Percentiles rank a stretch among this genome's conserved stretches.
Evolutionary conservation across 2,113 vertebrate genomes (phyloP).

Genomic region (Tupaia chinensis): DNA sequence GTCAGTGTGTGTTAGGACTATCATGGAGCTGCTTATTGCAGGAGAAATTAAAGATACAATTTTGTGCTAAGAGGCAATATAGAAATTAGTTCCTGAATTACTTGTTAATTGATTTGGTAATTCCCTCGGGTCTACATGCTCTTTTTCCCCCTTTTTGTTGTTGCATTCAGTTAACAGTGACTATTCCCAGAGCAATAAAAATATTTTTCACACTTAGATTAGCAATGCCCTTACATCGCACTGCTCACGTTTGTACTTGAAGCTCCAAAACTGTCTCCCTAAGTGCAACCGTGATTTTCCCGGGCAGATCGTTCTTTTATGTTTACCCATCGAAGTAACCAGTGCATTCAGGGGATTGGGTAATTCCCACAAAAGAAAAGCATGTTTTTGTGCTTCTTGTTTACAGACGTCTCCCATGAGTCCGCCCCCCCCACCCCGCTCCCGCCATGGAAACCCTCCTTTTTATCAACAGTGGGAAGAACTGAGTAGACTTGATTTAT

Average conservation of each 20-base stretch:
- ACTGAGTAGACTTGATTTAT: not conserved
- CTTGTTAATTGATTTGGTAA: slow-evolving; percentile 98
- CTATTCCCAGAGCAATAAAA: slow-evolving; percentile 89
- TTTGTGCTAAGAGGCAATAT: slow-evolving; percentile 94
- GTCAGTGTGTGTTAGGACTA: slow-evolving; percentile 87
- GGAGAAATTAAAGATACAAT: slow-evolving; percentile 92
- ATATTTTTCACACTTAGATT: slow-evolving; percentile 92
- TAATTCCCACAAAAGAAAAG: not conserved
- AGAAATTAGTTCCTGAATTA: slow-evolving; percentile 95
- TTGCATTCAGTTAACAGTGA: slow-evolving; percentile 91
- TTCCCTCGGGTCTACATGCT: slow-evolving; percentile 90
- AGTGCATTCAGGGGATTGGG: accelerated
- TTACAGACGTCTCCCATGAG: not conserved
- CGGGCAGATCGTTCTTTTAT: not conserved
- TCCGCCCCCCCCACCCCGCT: too few relatives aligned
- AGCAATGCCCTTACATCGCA: slow-evolving; percentile 81
- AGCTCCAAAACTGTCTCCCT: not conserved
- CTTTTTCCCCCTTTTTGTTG: slow-evolving; percentile 87
- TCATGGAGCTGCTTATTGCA: slow-evolving; percentile 90
- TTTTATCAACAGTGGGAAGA: not conserved
- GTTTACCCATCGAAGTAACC: not conserved
- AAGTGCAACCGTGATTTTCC: not conserved
- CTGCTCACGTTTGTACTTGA: slow-evolving; percentile 68
- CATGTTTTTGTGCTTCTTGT: not conserved
- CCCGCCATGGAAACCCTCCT: not conserved